Evolutionary conservation across 2,113 vertebrate genomes (phyloP), one percentile per base, ranked within the genome.

Genomic region (Mobula birostris): DNA sequence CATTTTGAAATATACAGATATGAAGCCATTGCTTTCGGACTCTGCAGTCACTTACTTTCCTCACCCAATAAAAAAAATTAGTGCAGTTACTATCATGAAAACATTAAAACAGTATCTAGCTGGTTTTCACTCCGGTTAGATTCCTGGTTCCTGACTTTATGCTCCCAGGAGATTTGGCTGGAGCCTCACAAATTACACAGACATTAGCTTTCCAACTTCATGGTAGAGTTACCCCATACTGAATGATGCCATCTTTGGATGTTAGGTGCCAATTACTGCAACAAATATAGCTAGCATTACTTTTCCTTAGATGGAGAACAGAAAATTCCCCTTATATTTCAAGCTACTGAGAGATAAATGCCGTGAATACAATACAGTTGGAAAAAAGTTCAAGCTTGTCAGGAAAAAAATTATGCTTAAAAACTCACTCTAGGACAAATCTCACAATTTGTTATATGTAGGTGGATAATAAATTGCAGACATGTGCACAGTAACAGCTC

Each of bases 11-110:
- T 56, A 56, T 56, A 11, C 2, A 9, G 56, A 85, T 24, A 61
- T 58, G 29, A 21, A 27, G 21, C 9, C 24, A 61, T 29, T 61
- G 56, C 58, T 61, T 83, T 58, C 58, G 82, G 21, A 85, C 15
- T 82, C 36, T 21, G 79, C 40, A 48, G 48, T 82, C 40, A 36
- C 40, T 82, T 82, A 82, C 79, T 48, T 48, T 40, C 7, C 79
- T 48, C 40, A 17, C 79, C 79, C 79, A 82, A 48, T 82, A 32
- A 82, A 82, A 82, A 48, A 82, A 82, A 80, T 82, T 82, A 77
- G 40, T 21, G 21, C 19, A 82, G 19, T 82, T 82, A 82, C 17
- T 48, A 21, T 77, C 14, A 36, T 32, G 77, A 79, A 79, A 79
- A 36, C 32, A 36, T 79, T 79, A 36, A 48, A 36, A 36, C n/a